Evolutionary conservation across 2,797 vertebrate genomes (phyloP), one percentile per base, ranked within the genome.

Genomic region (Esox lucius): DNA sequence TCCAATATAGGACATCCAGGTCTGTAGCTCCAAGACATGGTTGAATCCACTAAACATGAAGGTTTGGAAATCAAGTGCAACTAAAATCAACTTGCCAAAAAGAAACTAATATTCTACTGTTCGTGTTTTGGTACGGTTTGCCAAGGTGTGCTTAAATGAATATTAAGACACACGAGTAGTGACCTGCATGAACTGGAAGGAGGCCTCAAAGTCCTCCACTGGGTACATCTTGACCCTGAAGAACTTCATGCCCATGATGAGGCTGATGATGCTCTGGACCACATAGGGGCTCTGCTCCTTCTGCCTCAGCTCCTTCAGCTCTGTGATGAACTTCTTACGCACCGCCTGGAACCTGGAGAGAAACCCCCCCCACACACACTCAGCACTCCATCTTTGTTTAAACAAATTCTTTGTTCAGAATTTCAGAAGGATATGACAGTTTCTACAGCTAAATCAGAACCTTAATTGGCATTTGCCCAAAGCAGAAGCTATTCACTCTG

Each of bases 221-320:
- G 98, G 98, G 87, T 99, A 99, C 98, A 99, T 99, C 90, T 99
- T 99, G n/a, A 99, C 98, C 83, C 98, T 93, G 85, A 99, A 99
- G 93, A 99, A 99, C 86, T 99, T 99, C 97, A 99, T 99, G 83
- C 98, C 98, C 98, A 99, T 99, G 90, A 99, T 97, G 83, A 99
- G 93, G 85, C 95, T 99, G 94, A 99, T 99, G 91, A 99, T 95
- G 80, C 98, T 98, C 88, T 99, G 98, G 64, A 98, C 95, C 74
- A 99, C 93, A 1, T 98, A 97, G 71, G 98, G 97, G 86, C 96
- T 97, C 89, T 98, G 98, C 78, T 99, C 98, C 84, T 99, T 99
- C 78, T 96, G 96, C 42, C 96, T 89, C 53, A 99, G 92, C 84
- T 99, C 98, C 87, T 99, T 99, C 81, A 99, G 94, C 85, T 99